Evolutionary conservation across 1,140 invertebrate genomes (phyloP), one percentile per base, ranked within the genome.

Genomic region (Hyles vespertilio): DNA sequence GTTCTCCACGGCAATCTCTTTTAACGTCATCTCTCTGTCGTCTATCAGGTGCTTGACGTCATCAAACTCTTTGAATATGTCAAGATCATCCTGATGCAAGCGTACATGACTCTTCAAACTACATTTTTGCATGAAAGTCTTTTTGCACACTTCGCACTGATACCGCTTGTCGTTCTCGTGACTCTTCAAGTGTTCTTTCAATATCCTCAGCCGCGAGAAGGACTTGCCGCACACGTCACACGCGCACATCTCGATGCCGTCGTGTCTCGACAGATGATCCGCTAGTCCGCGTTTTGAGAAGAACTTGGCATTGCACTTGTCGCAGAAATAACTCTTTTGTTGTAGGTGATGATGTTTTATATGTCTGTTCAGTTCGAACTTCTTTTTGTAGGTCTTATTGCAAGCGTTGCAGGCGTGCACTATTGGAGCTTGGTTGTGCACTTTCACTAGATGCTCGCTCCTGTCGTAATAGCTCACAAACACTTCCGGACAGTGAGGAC

Each of bases 141-240:
- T 93, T 2, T 91, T 91, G 53, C 92, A 92, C 2, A 92, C 87
- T 51, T 92, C 91, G 58, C 92, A 93, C 43, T 91, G 89, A 54
- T 90, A 91, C 2, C 85, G 85, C 43, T 92, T 92, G 46, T 92
- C 89, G 34, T 93, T 93, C 0, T 93, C 91, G 63, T 93, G 92
- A 0, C 79, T 68, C 46, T 72, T 77, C 67, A 87, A 71, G 51
- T 89, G 96, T 83, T 97, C 96, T 40, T 94, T 95, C 6, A 97
- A 77, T 9, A 96, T 96, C 0, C 95, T 94, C 87, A 95, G 94
- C 62, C 93, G 93, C 1, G 91, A 91, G 7, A 92, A 92, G 0
- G 85, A 73, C 49, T 92, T 96, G 9, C 93, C 93, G 74, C 96
- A 98, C 2, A 95, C 92, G 9, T 90, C 87, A 78, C 96, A 97